phyloP scores from a whole-genome alignment of 2,113 vertebrate species.

The Neoarius graeffei region DNA sequence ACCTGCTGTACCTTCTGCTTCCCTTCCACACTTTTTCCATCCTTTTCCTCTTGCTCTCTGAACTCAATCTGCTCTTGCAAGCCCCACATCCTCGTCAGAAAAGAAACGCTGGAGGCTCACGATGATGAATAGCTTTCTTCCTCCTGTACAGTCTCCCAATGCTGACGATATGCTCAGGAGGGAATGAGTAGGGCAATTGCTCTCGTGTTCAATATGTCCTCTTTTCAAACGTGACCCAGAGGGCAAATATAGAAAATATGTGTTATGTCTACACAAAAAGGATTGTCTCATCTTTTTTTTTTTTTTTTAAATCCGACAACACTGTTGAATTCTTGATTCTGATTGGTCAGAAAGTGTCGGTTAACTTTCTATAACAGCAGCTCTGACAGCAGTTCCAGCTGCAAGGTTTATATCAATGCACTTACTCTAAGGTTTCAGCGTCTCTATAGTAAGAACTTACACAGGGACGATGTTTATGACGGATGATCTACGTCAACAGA shows the following conservation, averaged over 20 bases:
- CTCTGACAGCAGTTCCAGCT: too few relatives aligned
- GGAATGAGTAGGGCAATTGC: conserved; percentile 20
- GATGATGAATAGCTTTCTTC: conserved; percentile 47
- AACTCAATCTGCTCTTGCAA: conserved; percentile 34
- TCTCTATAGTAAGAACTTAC: too few relatives aligned
- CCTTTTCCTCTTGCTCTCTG: conserved; percentile 8
- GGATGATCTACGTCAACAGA: too few relatives aligned
- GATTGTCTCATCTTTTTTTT: background rate
- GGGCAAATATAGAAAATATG: conserved; percentile 19
- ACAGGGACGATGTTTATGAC: too few relatives aligned
- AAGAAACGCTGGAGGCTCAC: conserved; percentile 22
- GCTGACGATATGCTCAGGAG: conserved; percentile 18
- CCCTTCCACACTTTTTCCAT: background rate
- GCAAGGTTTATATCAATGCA: too few relatives aligned
- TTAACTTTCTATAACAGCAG: too few relatives aligned
- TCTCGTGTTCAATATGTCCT: conserved; percentile 40
- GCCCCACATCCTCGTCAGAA: conserved; percentile 43
- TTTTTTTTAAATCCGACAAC: background rate
- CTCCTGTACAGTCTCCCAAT: conserved; percentile 34
- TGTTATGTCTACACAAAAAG: background rate
- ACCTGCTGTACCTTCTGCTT: background rate
- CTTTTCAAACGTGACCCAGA: conserved; percentile 23
- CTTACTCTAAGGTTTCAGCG: too few relatives aligned
- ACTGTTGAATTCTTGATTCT: background rate
- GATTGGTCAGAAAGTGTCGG: background rate